These are phyloP conservation scores for Heteropelma amictum DNA, from an alignment of 2,888 invertebrate genomes.

Conservation along the genomic window DNA sequence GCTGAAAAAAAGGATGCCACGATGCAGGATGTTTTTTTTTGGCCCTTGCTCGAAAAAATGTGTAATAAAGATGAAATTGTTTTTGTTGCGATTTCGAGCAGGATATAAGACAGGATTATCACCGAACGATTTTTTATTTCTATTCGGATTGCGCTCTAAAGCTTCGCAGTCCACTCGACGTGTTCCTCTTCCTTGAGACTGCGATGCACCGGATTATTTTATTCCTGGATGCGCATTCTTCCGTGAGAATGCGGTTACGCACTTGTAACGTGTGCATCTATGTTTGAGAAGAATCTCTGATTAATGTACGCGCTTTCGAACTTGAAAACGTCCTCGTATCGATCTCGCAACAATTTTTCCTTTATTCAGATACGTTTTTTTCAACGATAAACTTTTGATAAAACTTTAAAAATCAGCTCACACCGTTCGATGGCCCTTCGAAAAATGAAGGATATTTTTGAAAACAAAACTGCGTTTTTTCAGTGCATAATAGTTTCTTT, in stretches of 20 bases:
- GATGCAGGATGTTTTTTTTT: too few relatives aligned
- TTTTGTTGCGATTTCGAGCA: too few relatives aligned
- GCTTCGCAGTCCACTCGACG: not conserved
- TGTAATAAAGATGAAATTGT: too few relatives aligned
- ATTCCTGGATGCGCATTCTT: conserved; percentile 24
- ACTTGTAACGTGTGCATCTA: conserved; percentile 7
- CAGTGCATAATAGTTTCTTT: too few relatives aligned
- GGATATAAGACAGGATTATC: too few relatives aligned
- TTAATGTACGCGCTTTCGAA: conserved; percentile 43
- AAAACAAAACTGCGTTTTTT: too few relatives aligned
- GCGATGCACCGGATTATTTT: conserved; percentile 64
- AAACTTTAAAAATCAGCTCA: too few relatives aligned
- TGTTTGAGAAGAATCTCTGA: conserved; percentile 8
- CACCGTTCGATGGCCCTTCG: not conserved
- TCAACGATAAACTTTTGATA: not conserved
- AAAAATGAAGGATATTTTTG: not conserved
- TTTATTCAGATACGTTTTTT: not conserved
- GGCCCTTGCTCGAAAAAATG: too few relatives aligned
- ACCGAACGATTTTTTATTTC: too few relatives aligned
- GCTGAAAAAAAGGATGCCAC: too few relatives aligned
- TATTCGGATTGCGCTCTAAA: too few relatives aligned
- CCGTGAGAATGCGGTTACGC: conserved; percentile 57
- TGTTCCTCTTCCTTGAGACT: conserved; percentile 70
- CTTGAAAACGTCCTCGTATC: conserved; percentile 15
- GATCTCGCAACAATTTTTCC: conserved; percentile 14